These are phyloP conservation scores for Pollicipes pollicipes DNA, from an alignment of 1,140 invertebrate genomes.

Conservation along the genomic window DNA sequence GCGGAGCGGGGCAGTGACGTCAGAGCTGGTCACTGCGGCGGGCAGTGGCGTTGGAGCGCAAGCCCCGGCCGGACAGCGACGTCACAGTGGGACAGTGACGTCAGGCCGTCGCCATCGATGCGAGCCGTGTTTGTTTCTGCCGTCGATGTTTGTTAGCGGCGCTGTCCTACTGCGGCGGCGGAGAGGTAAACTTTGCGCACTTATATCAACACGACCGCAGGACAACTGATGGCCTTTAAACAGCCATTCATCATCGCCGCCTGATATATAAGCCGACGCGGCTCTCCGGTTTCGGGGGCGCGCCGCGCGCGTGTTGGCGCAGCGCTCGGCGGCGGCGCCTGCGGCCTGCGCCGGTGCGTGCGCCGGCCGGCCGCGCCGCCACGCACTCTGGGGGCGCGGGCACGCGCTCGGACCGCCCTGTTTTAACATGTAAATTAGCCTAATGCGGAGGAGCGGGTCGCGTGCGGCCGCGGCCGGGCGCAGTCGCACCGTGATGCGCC, in stretches of 20 bases:
- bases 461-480: neutral
- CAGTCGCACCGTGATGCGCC: neutral
- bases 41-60: neutral
- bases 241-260: neutral
- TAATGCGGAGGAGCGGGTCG: neutral
- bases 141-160: neutral
- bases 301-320: too few species aligned
- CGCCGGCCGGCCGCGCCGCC: too few species aligned
- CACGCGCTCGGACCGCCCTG: neutral
- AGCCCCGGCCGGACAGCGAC: too few species aligned
- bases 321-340: too few species aligned
- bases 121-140: neutral
- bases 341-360: neutral
- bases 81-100: neutral
- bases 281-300: neutral
- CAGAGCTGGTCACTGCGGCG: too few species aligned
- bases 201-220: neutral
- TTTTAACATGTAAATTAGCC: slow-evolving; percentile 2
- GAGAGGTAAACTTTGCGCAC: neutral
- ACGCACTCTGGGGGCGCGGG: neutral
- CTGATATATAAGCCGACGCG: too few species aligned
- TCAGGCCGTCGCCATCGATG: neutral
- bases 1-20: neutral
- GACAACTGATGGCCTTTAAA: neutral
- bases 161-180: neutral